Evolutionary conservation across 2,888 invertebrate genomes (phyloP), one percentile per base, ranked within the genome.

Genomic region (Eurytoma adleriae): DNA sequence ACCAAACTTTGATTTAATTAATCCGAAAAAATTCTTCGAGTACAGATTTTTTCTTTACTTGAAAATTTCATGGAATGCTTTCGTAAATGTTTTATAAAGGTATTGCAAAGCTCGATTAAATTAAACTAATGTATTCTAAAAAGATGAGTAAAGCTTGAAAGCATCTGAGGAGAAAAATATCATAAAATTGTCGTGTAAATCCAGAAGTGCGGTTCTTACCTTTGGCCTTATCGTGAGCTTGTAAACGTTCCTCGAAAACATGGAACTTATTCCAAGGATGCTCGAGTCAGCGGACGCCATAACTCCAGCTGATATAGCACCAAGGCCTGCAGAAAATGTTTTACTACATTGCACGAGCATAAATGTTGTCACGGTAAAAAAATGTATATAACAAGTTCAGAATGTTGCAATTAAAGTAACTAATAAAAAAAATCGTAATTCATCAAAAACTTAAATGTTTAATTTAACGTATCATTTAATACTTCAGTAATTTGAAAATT

Each of bases 251-350:
- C 94, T 91, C 20, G 95, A 93, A 89, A 95, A 95, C 94, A 95
- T 94, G 27, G 95, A 94, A 83, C 94, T 93, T 48, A 95, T 95
- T 0, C 94, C 93, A 14, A 95, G 91, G 66, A 95, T 93, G 71
- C 94, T 94, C 2, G 95, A 95, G 87, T 95, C 95, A 0, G 95
- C 94, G 2, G 95, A 95, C 0, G 95, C 94, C 95, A 95, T 95
- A n/a, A 95, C 94, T 7, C 95, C 95, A 0, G 95, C 95, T 0
- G 94, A 94, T 56, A 95, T 94, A 5, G 95, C 94, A 16, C 95
- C 95, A 27, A 95, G 92, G 59, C 95, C 95, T 90, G 59, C 3
- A 16, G 2, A 61, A 62, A 76, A 57, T 1, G 7, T 57, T 0
- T 20, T 30, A 24, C 40, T 12, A 13, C 54, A 16, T 62, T 16